Conservation (phyloP, 2,113 vertebrate species). For the Raja brachyura region DNA sequence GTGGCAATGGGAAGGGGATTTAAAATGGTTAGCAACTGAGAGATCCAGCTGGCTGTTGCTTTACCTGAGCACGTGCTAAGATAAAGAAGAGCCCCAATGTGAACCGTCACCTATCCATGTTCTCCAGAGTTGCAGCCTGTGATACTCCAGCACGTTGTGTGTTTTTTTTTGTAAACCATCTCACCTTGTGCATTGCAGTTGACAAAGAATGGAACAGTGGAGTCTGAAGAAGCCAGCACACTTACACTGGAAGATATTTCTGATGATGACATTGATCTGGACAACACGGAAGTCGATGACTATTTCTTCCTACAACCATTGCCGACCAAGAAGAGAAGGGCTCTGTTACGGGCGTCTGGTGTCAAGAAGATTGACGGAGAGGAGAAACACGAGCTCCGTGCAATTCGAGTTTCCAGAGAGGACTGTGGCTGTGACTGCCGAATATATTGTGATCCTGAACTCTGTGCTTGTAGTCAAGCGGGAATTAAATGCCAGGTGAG, state of each 20-base stretch:
- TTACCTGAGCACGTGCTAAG: too few species aligned
- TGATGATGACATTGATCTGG: slow-evolving; percentile 92
- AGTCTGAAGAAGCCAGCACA: slow-evolving; percentile 85
- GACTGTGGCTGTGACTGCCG: slow-evolving; percentile 96
- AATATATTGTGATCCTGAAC: slow-evolving; percentile 93
- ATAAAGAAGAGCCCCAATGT: too few species aligned
- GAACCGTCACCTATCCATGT: too few species aligned
- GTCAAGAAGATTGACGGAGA: slow-evolving; percentile 97
- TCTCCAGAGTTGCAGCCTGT: too few species aligned
- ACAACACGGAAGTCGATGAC: slow-evolving; percentile 96
- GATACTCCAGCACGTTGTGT: too few species aligned
- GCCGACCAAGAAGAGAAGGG: slow-evolving; percentile 88
- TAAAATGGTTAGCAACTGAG: too few species aligned
- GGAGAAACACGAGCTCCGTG: slow-evolving; percentile 88
- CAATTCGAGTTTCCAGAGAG: slow-evolving; percentile 88
- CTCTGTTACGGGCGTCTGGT: slow-evolving; percentile 81
- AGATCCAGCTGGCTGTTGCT: too few species aligned
- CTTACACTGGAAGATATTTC: slow-evolving; percentile 94
- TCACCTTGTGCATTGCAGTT: slow-evolving; percentile 60
- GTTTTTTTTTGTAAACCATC: too few species aligned
- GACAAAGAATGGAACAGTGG: slow-evolving; percentile 89
- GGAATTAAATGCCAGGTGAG: slow-evolving; percentile 97
- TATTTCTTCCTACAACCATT: slow-evolving; percentile 97
- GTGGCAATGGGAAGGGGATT: too few species aligned
- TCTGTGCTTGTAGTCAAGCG: slow-evolving; percentile 89